A percentile compares a stretch with the other conserved stretches of the same genome.
Evolutionary conservation across 2,888 invertebrate species (phyloP).

Genomic region (Meiosimyza platycephala): DNA sequence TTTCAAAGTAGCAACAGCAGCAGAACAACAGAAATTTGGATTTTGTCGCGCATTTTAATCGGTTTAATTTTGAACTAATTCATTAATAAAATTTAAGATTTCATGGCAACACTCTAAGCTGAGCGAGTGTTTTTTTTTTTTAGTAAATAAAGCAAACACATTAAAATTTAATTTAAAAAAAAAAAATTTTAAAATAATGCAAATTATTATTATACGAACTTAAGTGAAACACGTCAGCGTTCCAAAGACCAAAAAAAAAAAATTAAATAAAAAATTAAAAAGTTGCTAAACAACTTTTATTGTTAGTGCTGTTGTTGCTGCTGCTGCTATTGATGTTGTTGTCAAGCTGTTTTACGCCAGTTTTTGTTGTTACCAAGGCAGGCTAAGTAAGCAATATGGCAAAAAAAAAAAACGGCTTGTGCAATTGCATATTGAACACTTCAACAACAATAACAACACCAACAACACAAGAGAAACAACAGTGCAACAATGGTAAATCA

Average conservation of each 20-base stretch:
- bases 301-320: neutral
- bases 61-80: no score
- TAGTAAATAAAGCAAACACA: no score
- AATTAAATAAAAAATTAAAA: constrained; percentile 8
- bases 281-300: constrained; percentile 19
- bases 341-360: constrained; percentile 15
- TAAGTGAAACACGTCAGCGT: neutral
- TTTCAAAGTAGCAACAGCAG: neutral
- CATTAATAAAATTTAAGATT: no score
- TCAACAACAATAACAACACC: constrained; percentile 10
- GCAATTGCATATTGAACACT: constrained; percentile 24
- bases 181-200: constrained; percentile 5
- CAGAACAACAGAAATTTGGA: neutral
- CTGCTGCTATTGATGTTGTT: neutral
- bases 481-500: constrained; percentile 4
- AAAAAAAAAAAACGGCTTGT: neutral
- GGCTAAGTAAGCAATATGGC: neutral
- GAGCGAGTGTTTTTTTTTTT: no score
- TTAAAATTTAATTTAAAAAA: neutral
- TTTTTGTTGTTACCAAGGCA: constrained; percentile 15
- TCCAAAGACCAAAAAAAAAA: neutral
- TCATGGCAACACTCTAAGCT: no score
- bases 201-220: constrained; percentile 18
- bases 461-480: neutral
- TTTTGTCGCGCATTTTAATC: no score